phyloP scores from a whole-genome alignment of 2,888 invertebrate species.

The Pammene aurita region DNA sequence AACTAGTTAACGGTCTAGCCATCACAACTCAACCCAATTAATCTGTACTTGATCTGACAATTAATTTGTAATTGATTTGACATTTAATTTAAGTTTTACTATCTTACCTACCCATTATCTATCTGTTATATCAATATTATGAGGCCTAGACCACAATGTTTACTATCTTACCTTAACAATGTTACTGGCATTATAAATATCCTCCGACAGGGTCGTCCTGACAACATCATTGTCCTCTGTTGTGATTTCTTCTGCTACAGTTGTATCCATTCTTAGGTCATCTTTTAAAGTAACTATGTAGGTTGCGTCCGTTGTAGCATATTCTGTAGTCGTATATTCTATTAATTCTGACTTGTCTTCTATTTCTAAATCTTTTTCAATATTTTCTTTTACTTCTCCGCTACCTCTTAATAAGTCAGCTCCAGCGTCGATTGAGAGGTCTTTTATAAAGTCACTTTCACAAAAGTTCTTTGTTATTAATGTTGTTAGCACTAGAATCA shows the following conservation, averaged over 20 bases:
- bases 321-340: slow-evolving; percentile 33
- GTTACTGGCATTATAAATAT: slow-evolving; percentile 49
- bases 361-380: slow-evolving; percentile 17
- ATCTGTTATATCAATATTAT: slow-evolving; percentile 32
- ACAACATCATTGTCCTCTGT: slow-evolving; percentile 58
- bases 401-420: slow-evolving; percentile 30
- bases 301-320: slow-evolving; percentile 39
- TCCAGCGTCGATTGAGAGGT: slow-evolving; percentile 25
- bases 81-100: too few species aligned
- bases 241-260: slow-evolving; percentile 37
- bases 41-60: too few species aligned
- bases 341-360: slow-evolving; percentile 32
- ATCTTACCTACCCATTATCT: background rate
- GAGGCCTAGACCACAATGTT: slow-evolving; percentile 34
- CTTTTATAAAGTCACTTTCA: slow-evolving; percentile 36
- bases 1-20: too few species aligned
- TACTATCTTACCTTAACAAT: slow-evolving; percentile 46
- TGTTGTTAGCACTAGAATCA: slow-evolving; percentile 42
- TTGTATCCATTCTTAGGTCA: slow-evolving; percentile 21
- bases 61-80: too few species aligned
- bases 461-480: slow-evolving; percentile 34
- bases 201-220: slow-evolving; percentile 46
- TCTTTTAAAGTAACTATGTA: slow-evolving; percentile 12
- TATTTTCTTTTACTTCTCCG: slow-evolving; percentile 31
- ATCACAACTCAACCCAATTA: too few species aligned